These are phyloP conservation scores for Philaethria dido DNA, from an alignment of 2,888 invertebrate genomes.

Conservation along the genomic window DNA sequence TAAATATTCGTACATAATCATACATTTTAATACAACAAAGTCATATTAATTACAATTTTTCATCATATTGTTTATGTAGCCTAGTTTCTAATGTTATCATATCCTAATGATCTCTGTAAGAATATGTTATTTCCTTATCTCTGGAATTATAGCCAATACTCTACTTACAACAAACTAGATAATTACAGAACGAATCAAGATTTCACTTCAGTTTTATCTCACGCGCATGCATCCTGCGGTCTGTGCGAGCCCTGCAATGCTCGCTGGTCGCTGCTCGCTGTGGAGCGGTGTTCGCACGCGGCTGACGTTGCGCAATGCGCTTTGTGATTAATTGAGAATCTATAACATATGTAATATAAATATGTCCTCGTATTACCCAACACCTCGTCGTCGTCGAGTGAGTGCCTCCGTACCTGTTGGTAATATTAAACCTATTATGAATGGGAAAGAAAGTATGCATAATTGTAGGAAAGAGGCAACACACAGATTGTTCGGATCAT, in stretches of 20 bases:
- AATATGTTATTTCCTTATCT: slow-evolving; percentile 9
- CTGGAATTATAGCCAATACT: slow-evolving; percentile 3
- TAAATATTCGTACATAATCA: not conserved
- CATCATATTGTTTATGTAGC: not conserved
- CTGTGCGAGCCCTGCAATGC: too few relatives aligned
- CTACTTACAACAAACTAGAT: not conserved
- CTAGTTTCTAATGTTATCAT: slow-evolving; percentile 13
- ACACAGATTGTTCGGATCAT: not conserved
- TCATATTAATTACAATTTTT: slow-evolving; percentile 7
- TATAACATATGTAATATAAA: slow-evolving; percentile 6
- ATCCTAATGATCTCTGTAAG: slow-evolving; percentile 17
- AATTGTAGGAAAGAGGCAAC: not conserved
- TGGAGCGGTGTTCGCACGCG: not conserved
- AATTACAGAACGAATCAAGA: slow-evolving; percentile 14
- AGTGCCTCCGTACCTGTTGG: not conserved
- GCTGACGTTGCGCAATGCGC: not conserved
- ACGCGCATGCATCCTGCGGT: not conserved
- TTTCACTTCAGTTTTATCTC: slow-evolving; percentile 16
- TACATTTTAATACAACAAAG: slow-evolving; percentile 5
- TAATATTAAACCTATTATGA: not conserved
- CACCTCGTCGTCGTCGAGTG: slow-evolving; percentile 3
- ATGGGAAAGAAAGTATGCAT: slow-evolving; percentile 9
- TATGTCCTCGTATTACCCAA: slow-evolving; percentile 10
- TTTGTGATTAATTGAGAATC: slow-evolving; percentile 10
- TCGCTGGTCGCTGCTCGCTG: too few relatives aligned